These are phyloP conservation scores for Baryphthengus martii DNA, from an alignment of 2,113 vertebrate genomes.

Conservation along the genomic window DNA sequence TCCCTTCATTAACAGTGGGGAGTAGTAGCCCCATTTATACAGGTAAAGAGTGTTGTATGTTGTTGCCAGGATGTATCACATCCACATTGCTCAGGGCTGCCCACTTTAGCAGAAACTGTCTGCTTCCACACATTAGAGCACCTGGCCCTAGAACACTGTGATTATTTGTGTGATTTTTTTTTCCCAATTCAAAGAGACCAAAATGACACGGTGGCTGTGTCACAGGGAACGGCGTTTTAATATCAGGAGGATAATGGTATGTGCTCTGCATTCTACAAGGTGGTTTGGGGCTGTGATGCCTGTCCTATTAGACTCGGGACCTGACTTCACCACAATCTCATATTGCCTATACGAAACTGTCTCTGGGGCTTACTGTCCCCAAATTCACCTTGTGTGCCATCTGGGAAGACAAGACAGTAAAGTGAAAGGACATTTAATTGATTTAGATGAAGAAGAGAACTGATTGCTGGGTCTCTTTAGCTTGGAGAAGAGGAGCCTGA, in stretches of 20 bases:
- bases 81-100: not conserved
- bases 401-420: not conserved
- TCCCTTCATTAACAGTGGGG: not conserved
- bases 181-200: not conserved
- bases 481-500: too few species aligned
- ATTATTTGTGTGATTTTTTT: not conserved
- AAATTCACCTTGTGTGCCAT: not conserved
- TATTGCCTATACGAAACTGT: not conserved
- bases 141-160: not conserved
- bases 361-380: not conserved
- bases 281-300: not conserved
- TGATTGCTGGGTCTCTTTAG: too few species aligned
- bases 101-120: not conserved
- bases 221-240: not conserved
- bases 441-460: not conserved
- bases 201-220: fast-evolving
- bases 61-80: not conserved
- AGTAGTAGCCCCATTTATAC: not conserved
- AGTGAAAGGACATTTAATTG: not conserved
- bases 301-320: not conserved
- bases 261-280: not conserved
- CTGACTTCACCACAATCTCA: not conserved
- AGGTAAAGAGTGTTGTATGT: not conserved
- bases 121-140: not conserved
- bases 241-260: not conserved